Evolutionary conservation across 2,113 vertebrate genomes (phyloP).

Genomic region (Thermophis baileyi): DNA sequence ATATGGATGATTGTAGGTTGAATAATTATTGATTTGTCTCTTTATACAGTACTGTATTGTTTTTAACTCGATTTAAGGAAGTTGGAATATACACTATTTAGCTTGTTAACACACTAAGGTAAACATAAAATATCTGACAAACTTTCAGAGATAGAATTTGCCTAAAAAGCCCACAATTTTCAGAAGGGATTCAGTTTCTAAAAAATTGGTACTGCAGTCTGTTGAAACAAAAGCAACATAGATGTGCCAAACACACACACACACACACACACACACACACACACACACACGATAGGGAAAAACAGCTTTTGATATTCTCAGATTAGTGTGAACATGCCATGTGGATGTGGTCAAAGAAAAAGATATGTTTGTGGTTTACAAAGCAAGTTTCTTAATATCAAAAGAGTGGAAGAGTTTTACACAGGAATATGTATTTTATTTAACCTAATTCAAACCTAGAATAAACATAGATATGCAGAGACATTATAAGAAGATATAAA

Average conservation of each 20-base stretch:
- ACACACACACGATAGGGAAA: background rate
- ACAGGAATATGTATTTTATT: background rate
- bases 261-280: no score
- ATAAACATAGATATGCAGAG: background rate
- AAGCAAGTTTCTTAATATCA: rapidly evolving
- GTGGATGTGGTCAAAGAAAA: background rate
- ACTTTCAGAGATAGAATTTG: background rate
- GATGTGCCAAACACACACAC: background rate
- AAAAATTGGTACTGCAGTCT: background rate
- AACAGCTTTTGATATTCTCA: background rate
- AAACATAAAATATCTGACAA: background rate
- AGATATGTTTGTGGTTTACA: background rate
- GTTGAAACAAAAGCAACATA: constrained; percentile 17
- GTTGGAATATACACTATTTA: background rate
- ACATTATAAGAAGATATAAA: background rate
- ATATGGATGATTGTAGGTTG: background rate
- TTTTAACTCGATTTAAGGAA: background rate
- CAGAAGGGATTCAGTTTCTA: background rate
- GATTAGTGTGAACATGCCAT: background rate
- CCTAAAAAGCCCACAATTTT: background rate
- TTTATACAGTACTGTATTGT: background rate
- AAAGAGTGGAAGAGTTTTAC: background rate
- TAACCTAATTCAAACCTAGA: background rate
- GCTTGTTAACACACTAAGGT: background rate
- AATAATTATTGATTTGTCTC: background rate